A percentile compares a stretch with the other conserved stretches of the same genome.
These are phyloP conservation scores for Semicossyphus pulcher DNA, from an alignment of 2,113 vertebrate species.

Conservation along the genomic window DNA sequence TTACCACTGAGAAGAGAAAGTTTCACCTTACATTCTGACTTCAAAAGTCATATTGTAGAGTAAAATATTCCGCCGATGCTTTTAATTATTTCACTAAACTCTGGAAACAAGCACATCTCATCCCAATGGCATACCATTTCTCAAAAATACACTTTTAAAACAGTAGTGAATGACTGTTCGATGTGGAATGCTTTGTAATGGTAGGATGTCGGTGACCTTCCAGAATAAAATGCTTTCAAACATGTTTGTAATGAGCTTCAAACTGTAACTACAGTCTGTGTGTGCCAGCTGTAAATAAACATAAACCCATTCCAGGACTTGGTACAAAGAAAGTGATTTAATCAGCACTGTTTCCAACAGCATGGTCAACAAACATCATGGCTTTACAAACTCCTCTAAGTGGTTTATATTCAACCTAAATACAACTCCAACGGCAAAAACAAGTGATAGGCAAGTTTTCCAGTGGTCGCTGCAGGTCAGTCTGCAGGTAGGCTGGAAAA, in stretches of 20 bases:
- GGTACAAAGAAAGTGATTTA: conserved; percentile 73
- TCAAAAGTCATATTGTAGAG: too few relatives aligned
- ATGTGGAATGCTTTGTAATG: conserved; percentile 27
- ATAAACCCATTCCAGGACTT: conserved; percentile 39
- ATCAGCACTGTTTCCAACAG: conserved; percentile 68
- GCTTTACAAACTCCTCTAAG: conserved; percentile 66
- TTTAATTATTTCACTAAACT: not conserved
- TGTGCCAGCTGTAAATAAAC: conserved; percentile 44
- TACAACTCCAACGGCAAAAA: conserved; percentile 47
- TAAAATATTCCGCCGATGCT: not conserved
- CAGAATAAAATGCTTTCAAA: conserved; percentile 15
- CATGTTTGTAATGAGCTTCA: conserved; percentile 16
- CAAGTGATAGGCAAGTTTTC: conserved; percentile 47
- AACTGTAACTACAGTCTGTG: not conserved
- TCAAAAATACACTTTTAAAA: not conserved
- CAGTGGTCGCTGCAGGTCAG: conserved; percentile 34
- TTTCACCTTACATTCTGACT: not conserved
- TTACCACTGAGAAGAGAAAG: not conserved
- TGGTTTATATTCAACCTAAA: conserved; percentile 61
- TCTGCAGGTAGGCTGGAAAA: conserved; percentile 28
- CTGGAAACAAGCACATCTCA: conserved; percentile 8
- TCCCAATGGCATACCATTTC: not conserved
- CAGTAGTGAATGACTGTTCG: conserved; percentile 21
- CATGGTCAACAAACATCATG: conserved; percentile 65
- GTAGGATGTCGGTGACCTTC: conserved; percentile 26